Conservation (phyloP, 2,797 vertebrate species). For the Anolis apletophallus region DNA sequence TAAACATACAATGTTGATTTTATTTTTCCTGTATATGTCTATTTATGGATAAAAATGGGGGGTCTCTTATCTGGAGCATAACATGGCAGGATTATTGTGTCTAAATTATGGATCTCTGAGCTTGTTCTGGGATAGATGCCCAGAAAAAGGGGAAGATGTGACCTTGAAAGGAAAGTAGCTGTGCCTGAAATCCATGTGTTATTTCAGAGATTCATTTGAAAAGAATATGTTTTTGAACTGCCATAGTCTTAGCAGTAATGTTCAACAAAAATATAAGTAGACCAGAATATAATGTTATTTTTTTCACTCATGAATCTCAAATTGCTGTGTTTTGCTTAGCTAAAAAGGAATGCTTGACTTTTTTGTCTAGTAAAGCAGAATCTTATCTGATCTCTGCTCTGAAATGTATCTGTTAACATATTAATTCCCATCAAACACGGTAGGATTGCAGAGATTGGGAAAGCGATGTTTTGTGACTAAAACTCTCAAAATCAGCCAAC, state of each 20-base stretch:
- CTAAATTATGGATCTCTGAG: not conserved
- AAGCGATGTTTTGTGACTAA: no score
- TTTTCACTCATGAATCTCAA: not conserved
- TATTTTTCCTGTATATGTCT: not conserved
- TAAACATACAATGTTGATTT: not conserved
- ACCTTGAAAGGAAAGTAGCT: slow-evolving; percentile 12
- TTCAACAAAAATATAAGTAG: not conserved
- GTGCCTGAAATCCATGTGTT: not conserved
- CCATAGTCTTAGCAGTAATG: not conserved
- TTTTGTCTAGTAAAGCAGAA: not conserved
- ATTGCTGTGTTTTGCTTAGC: not conserved
- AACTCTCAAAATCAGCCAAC: no score
- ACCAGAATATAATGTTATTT: not conserved
- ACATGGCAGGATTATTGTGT: not conserved
- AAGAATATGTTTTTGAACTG: not conserved
- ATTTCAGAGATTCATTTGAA: slow-evolving; percentile 1
- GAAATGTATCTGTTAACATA: not conserved
- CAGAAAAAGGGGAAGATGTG: not conserved
- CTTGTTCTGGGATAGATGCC: slow-evolving; percentile 20
- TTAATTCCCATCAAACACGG: not conserved
- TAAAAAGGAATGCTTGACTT: not conserved
- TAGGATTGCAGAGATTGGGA: no score
- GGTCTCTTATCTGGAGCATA: not conserved
- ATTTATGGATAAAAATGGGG: slow-evolving; percentile 8
- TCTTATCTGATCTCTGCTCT: not conserved